Evolutionary conservation across 2,113 vertebrate species (phyloP).

Genomic region (Peromyscus californicus): DNA sequence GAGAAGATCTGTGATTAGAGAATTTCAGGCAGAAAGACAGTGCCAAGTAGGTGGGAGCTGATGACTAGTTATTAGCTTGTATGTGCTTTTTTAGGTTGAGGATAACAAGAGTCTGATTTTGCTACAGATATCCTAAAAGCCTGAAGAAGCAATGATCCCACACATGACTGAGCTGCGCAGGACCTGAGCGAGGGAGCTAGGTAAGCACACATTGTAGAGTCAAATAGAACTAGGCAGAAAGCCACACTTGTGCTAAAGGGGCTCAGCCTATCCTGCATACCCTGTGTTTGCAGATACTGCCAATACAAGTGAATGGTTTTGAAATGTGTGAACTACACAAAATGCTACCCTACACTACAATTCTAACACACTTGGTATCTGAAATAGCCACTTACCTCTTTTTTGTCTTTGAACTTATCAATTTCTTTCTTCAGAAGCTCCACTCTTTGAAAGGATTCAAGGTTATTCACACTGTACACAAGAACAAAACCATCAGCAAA

Average conservation of each 20-base stretch:
- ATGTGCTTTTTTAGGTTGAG: not conserved
- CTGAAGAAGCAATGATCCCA: not conserved
- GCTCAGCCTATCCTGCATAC: not conserved
- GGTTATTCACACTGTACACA: conserved; percentile 94
- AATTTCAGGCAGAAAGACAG: not conserved
- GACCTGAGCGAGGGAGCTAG: not conserved
- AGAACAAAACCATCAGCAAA: conserved; percentile 95
- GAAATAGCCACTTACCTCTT: conserved; percentile 90
- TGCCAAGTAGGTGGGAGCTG: not conserved
- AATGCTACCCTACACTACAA: not conserved
- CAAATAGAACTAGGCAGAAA: not conserved
- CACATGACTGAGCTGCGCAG: not conserved
- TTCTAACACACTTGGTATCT: not conserved
- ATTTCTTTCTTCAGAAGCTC: conserved; percentile 96
- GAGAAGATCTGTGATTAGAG: not conserved
- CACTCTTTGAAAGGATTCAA: conserved; percentile 94
- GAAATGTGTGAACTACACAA: conserved; percentile 41
- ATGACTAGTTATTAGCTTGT: not conserved
- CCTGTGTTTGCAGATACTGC: not conserved
- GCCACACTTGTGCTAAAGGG: not conserved
- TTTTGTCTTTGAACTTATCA: conserved; percentile 95
- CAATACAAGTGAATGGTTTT: not conserved
- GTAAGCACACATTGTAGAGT: not conserved
- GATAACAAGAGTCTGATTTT: conserved; percentile 5
- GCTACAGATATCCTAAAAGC: not conserved